These are phyloP conservation scores for Pomacea maculata DNA, from an alignment of 1,140 invertebrate species.

Conservation along the genomic window DNA sequence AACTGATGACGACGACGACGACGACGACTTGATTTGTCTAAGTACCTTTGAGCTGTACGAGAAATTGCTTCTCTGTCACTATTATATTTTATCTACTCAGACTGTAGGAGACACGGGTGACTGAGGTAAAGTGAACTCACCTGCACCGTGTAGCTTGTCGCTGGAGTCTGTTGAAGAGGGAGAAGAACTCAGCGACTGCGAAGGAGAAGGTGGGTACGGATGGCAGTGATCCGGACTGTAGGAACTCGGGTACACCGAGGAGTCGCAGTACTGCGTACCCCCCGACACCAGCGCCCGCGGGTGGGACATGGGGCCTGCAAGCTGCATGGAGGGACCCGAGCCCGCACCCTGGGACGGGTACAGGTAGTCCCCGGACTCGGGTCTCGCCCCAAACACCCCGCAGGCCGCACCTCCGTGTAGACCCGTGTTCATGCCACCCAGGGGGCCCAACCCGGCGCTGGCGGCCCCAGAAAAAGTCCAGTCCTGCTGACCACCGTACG, in stretches of 20 bases:
- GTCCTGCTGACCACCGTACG: slow-evolving; percentile 29
- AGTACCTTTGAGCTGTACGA: too few relatives aligned
- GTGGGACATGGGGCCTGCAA: slow-evolving; percentile 15
- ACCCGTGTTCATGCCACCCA: slow-evolving; percentile 8
- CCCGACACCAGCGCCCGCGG: slow-evolving; percentile 3
- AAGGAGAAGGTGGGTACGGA: slow-evolving; percentile 27
- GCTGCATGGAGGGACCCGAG: slow-evolving; percentile 3
- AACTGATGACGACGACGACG: too few relatives aligned
- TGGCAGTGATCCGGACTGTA: slow-evolving; percentile 23
- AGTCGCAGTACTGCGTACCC: slow-evolving; percentile 23
- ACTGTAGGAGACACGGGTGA: too few relatives aligned
- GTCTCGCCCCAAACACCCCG: slow-evolving; percentile 17
- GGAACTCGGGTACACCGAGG: slow-evolving; percentile 18
- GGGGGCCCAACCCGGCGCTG: slow-evolving; percentile 1
- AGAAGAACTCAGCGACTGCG: slow-evolving; percentile 27
- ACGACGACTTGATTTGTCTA: too few relatives aligned
- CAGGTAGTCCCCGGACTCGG: slow-evolving; percentile 28
- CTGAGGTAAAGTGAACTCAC: not conserved
- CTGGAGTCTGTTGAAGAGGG: slow-evolving; percentile 26
- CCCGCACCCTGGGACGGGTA: slow-evolving; percentile 24
- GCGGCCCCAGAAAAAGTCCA: slow-evolving; percentile 21
- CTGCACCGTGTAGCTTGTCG: slow-evolving; percentile 16
- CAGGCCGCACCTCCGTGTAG: slow-evolving; percentile 9
- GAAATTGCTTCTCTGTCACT: too few relatives aligned
- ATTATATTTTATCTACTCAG: too few relatives aligned